Conservation (phyloP, 2,888 invertebrate genomes). For the Meta bourneti region DNA sequence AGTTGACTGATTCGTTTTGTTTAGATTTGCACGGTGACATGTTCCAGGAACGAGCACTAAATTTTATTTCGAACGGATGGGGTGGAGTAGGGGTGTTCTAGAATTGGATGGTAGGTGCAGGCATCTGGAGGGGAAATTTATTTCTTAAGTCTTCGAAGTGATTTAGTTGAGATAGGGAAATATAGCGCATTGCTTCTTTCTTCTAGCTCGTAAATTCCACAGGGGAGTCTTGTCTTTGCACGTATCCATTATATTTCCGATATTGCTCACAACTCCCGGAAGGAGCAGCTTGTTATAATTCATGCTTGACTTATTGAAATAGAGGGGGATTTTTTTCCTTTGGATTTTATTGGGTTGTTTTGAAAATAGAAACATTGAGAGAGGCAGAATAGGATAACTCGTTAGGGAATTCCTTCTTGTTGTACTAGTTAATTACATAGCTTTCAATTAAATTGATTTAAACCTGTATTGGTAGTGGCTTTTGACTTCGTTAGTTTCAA, state of each 20-base stretch:
- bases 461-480: too few species aligned
- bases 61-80: conserved; percentile 7
- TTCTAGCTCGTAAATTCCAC: conserved; percentile 25
- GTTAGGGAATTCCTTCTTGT: too few species aligned
- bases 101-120: conserved; percentile 32
- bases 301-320: conserved; percentile 1
- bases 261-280: neutral
- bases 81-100: conserved; percentile 3
- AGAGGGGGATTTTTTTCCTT: neutral
- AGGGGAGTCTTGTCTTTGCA: neutral
- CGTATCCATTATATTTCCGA: conserved; percentile 20
- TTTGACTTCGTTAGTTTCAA: too few species aligned
- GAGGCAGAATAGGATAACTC: too few species aligned
- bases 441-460: too few species aligned
- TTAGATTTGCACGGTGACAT: conserved; percentile 37
- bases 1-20: conserved; percentile 55
- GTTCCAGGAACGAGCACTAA: conserved; percentile 22
- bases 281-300: conserved; percentile 11
- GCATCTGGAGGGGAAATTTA: conserved; percentile 56
- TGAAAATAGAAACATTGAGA: too few species aligned
- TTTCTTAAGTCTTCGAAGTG: conserved; percentile 7
- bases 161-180: neutral
- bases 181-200: conserved; percentile 5
- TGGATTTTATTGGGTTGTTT: neutral
- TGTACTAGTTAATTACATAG: too few species aligned